Base-by-base conservation (phyloP, 1,140 invertebrate genomes). In the Lordiphosa clarofinis region DNA sequence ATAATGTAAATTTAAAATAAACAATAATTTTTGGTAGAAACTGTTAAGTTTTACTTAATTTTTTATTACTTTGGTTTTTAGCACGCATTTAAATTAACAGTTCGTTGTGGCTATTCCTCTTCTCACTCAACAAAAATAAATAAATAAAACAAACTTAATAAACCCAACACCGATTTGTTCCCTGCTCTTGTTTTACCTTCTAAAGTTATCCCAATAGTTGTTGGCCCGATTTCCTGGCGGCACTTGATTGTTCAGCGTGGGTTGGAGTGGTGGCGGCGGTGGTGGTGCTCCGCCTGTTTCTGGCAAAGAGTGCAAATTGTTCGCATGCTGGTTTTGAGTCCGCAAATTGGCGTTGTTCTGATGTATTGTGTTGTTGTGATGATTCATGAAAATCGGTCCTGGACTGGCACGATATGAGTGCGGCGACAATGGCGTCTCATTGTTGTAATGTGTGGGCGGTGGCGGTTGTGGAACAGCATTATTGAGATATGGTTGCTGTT, bases 181-280 rank as follows among this genome's bases (percentile, higher is more conserved):
- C 42, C 37, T 31, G 37, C 43, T 38, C 43, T 10, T 4, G 57
- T 58, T 72, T 92, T 93, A 95, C 94, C 94, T 95, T 91, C 94
- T 90, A 87, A 97, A 96, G 90, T 96, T 96, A 79, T 97, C 96
- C 95, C 95, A 96, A 89, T 96, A 96, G 90, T 96, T 96, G 88
- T 96, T 97, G 39, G 95, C 95, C 59, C 95, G 90, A 88, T 95
- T 96, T 15, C 95, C 95, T 9, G 95, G 95, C 37, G 95, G 93
- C 56, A 96, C 95, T 91, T 96, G 95, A 89, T 96, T 96, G 89
- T 96, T 96, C 10, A 96, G 89, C 8, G 94, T 92, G 79, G 90
- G 56, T 70, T 73, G 50, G 76, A 89, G 56, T 39, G 67, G 52
- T 50, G 58, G 35, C 40, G 52, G 11, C 49, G 66, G 43, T 56